Evolutionary conservation across 2,113 vertebrate species (phyloP).

Genomic region (Cynopterus brachyotis): DNA sequence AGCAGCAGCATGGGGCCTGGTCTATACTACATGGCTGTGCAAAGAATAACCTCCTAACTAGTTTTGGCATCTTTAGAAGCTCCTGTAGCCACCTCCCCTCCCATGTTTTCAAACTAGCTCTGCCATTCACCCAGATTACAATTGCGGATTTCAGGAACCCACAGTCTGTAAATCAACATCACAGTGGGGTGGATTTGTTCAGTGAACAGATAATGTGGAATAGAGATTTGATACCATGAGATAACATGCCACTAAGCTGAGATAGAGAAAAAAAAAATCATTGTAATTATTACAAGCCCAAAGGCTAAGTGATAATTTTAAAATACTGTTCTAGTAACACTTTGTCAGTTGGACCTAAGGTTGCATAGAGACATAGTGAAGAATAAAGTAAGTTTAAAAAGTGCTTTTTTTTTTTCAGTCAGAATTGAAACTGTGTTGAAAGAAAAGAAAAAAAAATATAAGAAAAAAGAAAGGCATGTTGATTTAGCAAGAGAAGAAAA

Average conservation of each 20-base stretch:
- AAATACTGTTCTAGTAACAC: background rate
- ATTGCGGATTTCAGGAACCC: background rate
- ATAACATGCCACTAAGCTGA: background rate
- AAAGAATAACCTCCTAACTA: background rate
- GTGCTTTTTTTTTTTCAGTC: background rate
- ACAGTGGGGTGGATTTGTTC: background rate
- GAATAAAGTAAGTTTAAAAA: slow-evolving; percentile 42
- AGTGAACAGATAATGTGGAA: background rate
- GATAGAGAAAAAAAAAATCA: background rate
- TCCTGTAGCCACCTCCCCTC: background rate
- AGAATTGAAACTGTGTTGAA: background rate
- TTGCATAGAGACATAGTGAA: background rate
- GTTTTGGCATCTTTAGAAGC: background rate
- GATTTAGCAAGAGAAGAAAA: slow-evolving; percentile 12
- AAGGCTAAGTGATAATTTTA: slow-evolving; percentile 40
- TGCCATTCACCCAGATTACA: background rate
- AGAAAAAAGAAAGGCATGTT: background rate
- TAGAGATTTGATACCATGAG: background rate
- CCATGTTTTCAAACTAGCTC: background rate
- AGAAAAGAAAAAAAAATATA: background rate
- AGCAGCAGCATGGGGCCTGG: background rate
- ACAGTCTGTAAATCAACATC: background rate
- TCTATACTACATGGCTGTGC: background rate
- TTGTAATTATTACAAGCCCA: slow-evolving; percentile 36
- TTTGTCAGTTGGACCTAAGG: slow-evolving; percentile 20